Evolutionary conservation across 2,797 vertebrate species (phyloP).

Genomic region (Erethizon dorsatum): DNA sequence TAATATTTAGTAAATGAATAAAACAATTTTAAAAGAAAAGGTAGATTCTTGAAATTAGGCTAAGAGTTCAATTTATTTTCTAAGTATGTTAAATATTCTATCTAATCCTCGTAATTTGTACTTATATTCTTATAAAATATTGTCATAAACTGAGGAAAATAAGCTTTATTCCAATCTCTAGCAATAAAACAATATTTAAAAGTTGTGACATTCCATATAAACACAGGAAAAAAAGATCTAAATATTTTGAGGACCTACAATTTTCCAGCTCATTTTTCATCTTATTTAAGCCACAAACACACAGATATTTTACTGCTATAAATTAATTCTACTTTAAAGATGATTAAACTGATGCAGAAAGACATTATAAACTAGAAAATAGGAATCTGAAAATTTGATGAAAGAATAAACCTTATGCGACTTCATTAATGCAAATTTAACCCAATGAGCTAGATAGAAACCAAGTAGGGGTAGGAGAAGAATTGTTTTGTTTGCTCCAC

Average conservation of each 20-base stretch:
- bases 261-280: not conserved
- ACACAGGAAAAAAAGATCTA: not conserved
- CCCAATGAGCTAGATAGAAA: not conserved
- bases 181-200: not conserved
- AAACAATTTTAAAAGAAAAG: constrained; percentile 44
- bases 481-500: not conserved
- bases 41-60: not conserved
- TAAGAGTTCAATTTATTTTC: not conserved
- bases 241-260: not conserved
- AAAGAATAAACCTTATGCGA: constrained; percentile 40
- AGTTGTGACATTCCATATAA: not conserved
- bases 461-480: fast-evolving
- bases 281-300: not conserved
- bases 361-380: not conserved
- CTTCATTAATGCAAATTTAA: constrained; percentile 32
- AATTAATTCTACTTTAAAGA: constrained; percentile 1
- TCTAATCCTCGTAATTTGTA: not conserved
- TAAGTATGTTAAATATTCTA: not conserved
- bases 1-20: constrained; percentile 44
- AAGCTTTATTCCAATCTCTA: not conserved
- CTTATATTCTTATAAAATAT: constrained; percentile 42
- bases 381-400: not conserved
- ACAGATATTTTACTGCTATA: not conserved
- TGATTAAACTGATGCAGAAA: not conserved
- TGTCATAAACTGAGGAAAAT: not conserved